Evolutionary conservation across 2,113 vertebrate species (phyloP).

Genomic region (Brienomyrus brachyistius): DNA sequence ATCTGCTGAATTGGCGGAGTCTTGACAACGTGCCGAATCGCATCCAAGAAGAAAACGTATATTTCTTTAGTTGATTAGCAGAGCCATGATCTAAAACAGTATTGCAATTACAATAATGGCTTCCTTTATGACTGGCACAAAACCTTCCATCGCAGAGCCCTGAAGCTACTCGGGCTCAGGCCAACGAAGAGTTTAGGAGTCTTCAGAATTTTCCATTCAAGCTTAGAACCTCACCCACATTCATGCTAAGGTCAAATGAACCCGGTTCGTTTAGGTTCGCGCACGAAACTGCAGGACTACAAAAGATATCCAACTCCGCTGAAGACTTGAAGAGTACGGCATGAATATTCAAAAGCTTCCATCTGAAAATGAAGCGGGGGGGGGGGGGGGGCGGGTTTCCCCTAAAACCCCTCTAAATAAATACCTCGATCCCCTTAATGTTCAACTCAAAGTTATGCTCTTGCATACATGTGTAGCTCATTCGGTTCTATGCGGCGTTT

Average conservation of each 20-base stretch:
- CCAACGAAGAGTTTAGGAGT: not conserved
- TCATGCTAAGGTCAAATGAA: not conserved
- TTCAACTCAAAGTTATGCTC: not conserved
- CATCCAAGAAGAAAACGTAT: not conserved
- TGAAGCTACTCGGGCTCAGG: not conserved
- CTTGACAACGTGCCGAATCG: not conserved
- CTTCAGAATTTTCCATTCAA: not conserved
- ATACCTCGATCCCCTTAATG: not conserved
- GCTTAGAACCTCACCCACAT: not conserved
- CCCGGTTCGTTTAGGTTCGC: not conserved
- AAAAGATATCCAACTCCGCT: not conserved
- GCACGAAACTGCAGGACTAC: not conserved
- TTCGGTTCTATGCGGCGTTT: not conserved
- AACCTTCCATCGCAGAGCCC: not conserved
- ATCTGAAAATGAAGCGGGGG: not conserved
- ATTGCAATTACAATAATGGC: not conserved
- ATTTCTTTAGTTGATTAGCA: conserved; percentile 3
- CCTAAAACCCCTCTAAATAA: not conserved
- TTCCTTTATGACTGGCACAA: not conserved
- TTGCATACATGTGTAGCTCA: not conserved
- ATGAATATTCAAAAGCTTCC: not conserved
- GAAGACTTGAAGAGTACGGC: not conserved
- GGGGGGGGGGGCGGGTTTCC: no score
- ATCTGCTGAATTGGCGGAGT: not conserved
- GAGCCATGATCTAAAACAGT: not conserved